Evolutionary conservation across 2,113 vertebrate species (phyloP).

Genomic region (Mus pahari): DNA sequence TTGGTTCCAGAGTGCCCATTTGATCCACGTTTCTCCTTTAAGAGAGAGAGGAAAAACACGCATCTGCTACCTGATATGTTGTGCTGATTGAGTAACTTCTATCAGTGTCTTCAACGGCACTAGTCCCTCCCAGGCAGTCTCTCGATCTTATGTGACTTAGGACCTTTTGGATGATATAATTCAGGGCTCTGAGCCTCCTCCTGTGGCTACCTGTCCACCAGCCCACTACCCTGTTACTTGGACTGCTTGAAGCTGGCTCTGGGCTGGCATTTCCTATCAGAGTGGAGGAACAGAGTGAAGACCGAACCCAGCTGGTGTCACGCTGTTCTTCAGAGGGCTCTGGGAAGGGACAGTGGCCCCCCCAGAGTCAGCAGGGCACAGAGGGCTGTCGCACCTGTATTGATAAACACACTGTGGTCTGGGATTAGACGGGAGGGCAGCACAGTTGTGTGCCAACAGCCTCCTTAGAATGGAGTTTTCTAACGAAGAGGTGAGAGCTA

Average conservation of each 20-base stretch:
- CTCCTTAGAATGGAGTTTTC: not conserved
- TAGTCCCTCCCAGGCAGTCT: not conserved
- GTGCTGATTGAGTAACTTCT: not conserved
- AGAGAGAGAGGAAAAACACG: no score
- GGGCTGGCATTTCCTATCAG: not conserved
- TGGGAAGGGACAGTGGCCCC: not conserved
- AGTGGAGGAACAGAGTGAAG: not conserved
- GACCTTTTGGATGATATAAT: not conserved
- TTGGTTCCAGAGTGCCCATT: not conserved
- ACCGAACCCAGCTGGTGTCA: no score
- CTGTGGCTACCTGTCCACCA: not conserved
- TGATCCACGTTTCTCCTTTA: not conserved
- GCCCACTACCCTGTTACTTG: not conserved
- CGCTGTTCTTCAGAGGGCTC: not conserved
- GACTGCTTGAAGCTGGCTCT: not conserved
- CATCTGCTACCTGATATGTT: not conserved
- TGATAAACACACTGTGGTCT: fast-evolving
- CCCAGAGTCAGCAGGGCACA: not conserved
- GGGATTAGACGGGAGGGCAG: not conserved
- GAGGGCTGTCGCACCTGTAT: fast-evolving
- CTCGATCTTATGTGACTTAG: not conserved
- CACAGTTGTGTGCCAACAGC: fast-evolving
- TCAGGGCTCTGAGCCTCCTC: not conserved
- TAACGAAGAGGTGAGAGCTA: fast-evolving
- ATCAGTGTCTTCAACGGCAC: not conserved